Conservation (phyloP, 1,140 invertebrate genomes). For the Cecropterus lyciades region DNA sequence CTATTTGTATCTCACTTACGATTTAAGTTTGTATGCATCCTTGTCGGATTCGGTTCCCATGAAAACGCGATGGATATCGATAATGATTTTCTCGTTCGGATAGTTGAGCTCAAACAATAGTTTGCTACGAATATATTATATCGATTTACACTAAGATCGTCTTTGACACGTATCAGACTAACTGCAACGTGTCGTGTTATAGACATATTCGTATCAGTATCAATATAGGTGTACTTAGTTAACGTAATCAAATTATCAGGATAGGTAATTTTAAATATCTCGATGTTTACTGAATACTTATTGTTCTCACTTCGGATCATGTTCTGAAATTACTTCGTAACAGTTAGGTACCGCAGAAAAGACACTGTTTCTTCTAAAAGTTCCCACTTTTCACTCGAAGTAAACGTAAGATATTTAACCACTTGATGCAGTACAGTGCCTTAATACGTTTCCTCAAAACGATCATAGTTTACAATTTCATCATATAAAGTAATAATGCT, state of each 20-base stretch:
- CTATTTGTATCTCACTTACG: slow-evolving; percentile 8
- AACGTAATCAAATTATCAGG: neutral
- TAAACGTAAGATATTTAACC: neutral
- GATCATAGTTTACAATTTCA: no score
- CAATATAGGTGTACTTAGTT: neutral
- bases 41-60: neutral
- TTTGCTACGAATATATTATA: neutral
- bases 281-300: slow-evolving; percentile 11
- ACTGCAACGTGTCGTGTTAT: slow-evolving; percentile 7
- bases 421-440: neutral
- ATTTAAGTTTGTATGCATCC: neutral
- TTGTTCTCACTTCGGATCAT: slow-evolving; percentile 10
- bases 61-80: neutral
- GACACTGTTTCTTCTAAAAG: neutral
- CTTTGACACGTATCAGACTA: slow-evolving; percentile 1
- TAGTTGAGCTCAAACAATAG: neutral
- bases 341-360: neutral
- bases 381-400: neutral
- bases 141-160: neutral
- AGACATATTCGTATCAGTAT: slow-evolving; percentile 7
- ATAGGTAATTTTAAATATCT: slow-evolving; percentile 13
- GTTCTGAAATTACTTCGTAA: slow-evolving; percentile 5
- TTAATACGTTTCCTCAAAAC: no score
- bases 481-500: no score
- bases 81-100: neutral